Conservation (phyloP, 2,888 invertebrate species). For the Spodoptera littoralis region DNA sequence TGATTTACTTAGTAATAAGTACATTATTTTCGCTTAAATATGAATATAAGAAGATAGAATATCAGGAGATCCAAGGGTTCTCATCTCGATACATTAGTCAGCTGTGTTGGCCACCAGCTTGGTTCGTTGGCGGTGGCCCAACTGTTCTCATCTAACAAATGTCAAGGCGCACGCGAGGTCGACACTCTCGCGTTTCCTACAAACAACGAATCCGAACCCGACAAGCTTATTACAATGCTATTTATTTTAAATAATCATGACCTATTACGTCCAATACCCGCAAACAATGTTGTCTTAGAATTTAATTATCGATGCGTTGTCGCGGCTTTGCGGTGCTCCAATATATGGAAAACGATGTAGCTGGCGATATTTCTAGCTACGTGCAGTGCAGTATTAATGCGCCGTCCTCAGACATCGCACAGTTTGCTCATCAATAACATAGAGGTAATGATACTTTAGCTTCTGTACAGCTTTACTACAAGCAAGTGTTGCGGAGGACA, state of each 20-base stretch:
- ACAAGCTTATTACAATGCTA: constrained; percentile 45
- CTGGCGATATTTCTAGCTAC: constrained; percentile 9
- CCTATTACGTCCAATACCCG: constrained; percentile 9
- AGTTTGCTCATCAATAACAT: constrained; percentile 32
- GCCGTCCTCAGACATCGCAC: constrained; percentile 8
- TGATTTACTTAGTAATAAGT: not conserved
- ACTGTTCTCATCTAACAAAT: constrained; percentile 59
- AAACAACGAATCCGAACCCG: constrained; percentile 62
- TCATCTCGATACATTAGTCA: constrained; percentile 5
- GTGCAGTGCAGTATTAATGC: constrained; percentile 21
- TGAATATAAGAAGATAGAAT: not conserved
- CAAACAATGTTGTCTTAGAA: constrained; percentile 2
- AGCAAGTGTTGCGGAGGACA: not conserved
- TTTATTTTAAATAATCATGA: constrained; percentile 47
- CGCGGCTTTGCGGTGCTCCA: constrained; percentile 2
- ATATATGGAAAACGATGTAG: constrained; percentile 8
- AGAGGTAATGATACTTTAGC: constrained; percentile 35
- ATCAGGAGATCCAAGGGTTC: constrained; percentile 24
- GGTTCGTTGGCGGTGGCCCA: constrained; percentile 42
- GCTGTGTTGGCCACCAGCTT: constrained; percentile 18
- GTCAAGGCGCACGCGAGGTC: constrained; percentile 67
- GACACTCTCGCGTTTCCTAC: constrained; percentile 62
- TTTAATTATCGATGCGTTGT: constrained; percentile 17
- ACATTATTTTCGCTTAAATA: not conserved
- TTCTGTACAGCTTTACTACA: constrained; percentile 23